Conservation (phyloP, 1,140 invertebrate genomes). For the Drosophila dunni region DNA sequence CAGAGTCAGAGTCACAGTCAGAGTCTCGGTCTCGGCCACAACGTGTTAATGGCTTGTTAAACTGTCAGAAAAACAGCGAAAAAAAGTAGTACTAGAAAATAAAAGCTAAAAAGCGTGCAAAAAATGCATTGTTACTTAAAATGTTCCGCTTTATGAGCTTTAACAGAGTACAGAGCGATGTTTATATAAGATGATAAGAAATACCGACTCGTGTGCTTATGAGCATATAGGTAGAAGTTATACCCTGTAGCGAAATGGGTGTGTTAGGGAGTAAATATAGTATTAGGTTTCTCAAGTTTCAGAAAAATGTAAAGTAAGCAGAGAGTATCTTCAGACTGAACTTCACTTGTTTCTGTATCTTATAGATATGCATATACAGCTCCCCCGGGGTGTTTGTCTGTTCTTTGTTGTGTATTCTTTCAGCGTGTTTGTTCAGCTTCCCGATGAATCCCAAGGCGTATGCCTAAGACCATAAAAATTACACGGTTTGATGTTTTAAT, state of each 20-base stretch:
- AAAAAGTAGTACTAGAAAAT: constrained; percentile 15
- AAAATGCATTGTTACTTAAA: constrained; percentile 53
- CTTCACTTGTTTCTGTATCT: background rate
- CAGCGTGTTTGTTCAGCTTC: constrained; percentile 18
- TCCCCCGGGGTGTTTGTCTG: constrained; percentile 11
- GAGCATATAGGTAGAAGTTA: constrained; percentile 4
- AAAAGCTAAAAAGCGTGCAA: constrained; percentile 59
- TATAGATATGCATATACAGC: background rate
- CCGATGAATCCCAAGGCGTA: constrained; percentile 2
- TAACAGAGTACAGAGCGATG: constrained; percentile 49
- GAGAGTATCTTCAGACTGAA: background rate
- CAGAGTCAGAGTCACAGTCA: background rate
- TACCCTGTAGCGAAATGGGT: background rate
- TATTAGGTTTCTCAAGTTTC: too few relatives aligned
- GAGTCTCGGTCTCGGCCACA: constrained; percentile 32
- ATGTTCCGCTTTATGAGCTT: constrained; percentile 67
- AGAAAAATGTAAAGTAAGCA: too few relatives aligned
- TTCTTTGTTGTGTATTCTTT: constrained; percentile 17
- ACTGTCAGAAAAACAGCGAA: constrained; percentile 33
- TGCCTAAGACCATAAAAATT: constrained; percentile 54
- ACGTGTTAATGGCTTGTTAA: constrained; percentile 72
- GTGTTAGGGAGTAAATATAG: background rate
- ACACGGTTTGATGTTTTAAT: constrained; percentile 58
- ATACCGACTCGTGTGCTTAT: background rate
- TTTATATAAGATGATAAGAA: constrained; percentile 27